Evolutionary conservation across 2,888 invertebrate species (phyloP).

Genomic region (Chrysolina haemoptera): DNA sequence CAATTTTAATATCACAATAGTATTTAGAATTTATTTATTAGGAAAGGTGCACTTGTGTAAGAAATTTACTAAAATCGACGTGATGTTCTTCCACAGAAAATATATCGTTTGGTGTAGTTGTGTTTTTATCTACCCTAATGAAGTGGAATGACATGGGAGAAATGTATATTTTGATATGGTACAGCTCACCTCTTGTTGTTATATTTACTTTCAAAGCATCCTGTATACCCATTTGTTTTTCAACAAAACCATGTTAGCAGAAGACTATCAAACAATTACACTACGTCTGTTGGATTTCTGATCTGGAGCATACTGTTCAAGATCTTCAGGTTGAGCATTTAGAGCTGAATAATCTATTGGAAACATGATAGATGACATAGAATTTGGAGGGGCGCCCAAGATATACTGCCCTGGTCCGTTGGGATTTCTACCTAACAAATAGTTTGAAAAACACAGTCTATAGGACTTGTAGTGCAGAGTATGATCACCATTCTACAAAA

Average conservation of each 20-base stretch:
- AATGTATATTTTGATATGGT: constrained; percentile 2
- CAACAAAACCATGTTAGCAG: neutral
- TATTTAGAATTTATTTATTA: constrained; percentile 66
- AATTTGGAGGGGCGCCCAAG: constrained; percentile 75
- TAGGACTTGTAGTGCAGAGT: constrained; percentile 79
- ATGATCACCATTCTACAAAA: constrained; percentile 79
- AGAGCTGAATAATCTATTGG: constrained; percentile 84
- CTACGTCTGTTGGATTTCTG: constrained; percentile 80
- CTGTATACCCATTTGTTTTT: neutral
- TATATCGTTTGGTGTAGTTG: constrained; percentile 3
- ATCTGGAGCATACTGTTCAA: constrained; percentile 80
- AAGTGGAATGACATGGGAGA: constrained; percentile 4
- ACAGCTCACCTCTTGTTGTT: neutral
- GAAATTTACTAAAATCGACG: constrained; percentile 27
- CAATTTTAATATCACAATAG: constrained; percentile 65
- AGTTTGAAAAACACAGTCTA: constrained; percentile 82
- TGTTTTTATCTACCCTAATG: neutral
- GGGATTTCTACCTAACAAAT: constrained; percentile 81
- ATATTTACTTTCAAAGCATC: neutral
- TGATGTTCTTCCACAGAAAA: constrained; percentile 24
- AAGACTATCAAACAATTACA: constrained; percentile 74
- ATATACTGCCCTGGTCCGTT: constrained; percentile 85
- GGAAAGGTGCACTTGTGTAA: constrained; percentile 68
- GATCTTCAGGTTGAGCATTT: constrained; percentile 79
- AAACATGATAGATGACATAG: constrained; percentile 75